These are phyloP conservation scores for Tenebrio molitor DNA, from an alignment of 1,140 invertebrate genomes.

Conservation along the genomic window DNA sequence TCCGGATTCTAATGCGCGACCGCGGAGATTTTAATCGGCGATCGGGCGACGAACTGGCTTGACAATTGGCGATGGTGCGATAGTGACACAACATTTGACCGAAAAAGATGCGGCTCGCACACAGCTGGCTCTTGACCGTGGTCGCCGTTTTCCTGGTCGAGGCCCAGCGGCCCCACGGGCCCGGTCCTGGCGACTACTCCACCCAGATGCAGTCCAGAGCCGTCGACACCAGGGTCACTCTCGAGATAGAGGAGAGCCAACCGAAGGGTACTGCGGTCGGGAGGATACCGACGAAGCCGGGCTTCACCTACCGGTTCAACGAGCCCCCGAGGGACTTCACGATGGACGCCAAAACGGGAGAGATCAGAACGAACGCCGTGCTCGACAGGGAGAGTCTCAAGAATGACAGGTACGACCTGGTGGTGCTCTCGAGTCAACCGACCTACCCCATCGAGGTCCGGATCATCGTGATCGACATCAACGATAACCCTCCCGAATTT, in stretches of 20 bases:
- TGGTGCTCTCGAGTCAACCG: slow-evolving; percentile 91
- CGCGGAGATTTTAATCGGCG: slow-evolving; percentile 46
- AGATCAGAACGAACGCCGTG: slow-evolving; percentile 84
- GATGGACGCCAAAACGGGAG: slow-evolving; percentile 84
- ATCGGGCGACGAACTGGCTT: slow-evolving; percentile 34
- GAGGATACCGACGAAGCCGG: slow-evolving; percentile 86
- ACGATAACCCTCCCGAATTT: slow-evolving; percentile 92
- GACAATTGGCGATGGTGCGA: slow-evolving; percentile 34
- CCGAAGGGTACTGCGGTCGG: slow-evolving; percentile 87
- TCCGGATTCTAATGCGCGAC: slow-evolving; percentile 43
- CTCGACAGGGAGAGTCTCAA: slow-evolving; percentile 84
- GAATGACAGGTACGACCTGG: slow-evolving; percentile 88
- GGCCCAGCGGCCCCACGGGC: slow-evolving; percentile 64
- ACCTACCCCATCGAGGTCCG: slow-evolving; percentile 94
- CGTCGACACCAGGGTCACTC: slow-evolving; percentile 86
- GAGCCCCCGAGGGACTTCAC: slow-evolving; percentile 88
- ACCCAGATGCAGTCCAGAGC: slow-evolving; percentile 87
- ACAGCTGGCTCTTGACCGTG: slow-evolving; percentile 48
- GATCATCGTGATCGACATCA: slow-evolving; percentile 87
- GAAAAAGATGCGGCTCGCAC: slow-evolving; percentile 46
- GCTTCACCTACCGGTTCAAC: slow-evolving; percentile 93
- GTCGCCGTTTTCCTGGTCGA: slow-evolving; percentile 55
- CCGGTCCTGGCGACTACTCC: slow-evolving; percentile 67
- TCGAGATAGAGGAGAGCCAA: slow-evolving; percentile 87
- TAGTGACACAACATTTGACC: slow-evolving; percentile 38